A percentile compares a stretch with the other conserved stretches of the same genome.
phyloP scores from a whole-genome alignment of 2,888 invertebrate species.

The Oscheius sp. region DNA sequence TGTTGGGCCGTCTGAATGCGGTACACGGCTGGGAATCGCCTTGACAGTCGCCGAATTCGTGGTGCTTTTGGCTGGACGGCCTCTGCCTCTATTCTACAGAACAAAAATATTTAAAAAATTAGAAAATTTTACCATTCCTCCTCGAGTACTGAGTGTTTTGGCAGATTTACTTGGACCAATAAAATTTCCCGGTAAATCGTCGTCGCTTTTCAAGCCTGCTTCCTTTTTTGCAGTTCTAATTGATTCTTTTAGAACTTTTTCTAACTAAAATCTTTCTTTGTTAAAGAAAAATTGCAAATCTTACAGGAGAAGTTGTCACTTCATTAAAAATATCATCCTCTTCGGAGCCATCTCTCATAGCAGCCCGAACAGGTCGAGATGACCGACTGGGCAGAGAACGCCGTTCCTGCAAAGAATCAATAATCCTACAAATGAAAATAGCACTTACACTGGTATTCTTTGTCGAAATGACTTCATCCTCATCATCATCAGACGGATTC shows the following conservation, averaged over 20 bases:
- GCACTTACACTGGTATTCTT: not conserved
- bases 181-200: not conserved
- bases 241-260: conserved; percentile 10
- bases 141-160: not conserved
- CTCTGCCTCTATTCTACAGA: conserved; percentile 1
- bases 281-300: not conserved
- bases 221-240: conserved; percentile 21
- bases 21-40: not conserved
- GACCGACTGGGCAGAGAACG: conserved; percentile 11
- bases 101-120: not conserved
- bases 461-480: no score
- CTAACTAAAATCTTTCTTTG: not conserved
- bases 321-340: conserved; percentile 19
- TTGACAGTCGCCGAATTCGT: not conserved
- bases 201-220: conserved; percentile 12
- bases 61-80: not conserved
- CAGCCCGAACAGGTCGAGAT: conserved; percentile 15
- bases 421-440: not conserved
- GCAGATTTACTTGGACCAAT: not conserved
- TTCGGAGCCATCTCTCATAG: conserved; percentile 25
- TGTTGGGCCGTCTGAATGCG: not conserved
- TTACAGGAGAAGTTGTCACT: conserved; percentile 15
- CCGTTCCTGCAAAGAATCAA: not conserved
- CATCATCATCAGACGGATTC: not conserved
- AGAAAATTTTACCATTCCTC: not conserved